phyloP scores from a whole-genome alignment of 2,888 invertebrate genomes.

The Pollenia angustigena region DNA sequence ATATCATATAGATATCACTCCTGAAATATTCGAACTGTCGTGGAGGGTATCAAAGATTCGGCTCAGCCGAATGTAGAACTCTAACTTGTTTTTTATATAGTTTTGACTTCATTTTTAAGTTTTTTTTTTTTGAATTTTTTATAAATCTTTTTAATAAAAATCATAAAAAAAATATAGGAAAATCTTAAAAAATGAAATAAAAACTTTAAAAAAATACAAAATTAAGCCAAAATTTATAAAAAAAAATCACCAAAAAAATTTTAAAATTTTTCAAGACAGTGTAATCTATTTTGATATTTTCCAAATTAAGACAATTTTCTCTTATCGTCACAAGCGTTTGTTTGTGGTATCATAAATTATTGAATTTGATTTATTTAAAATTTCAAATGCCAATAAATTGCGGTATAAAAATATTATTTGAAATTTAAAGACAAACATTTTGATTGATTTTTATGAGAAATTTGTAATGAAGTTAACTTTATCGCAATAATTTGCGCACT shows the following conservation, averaged over 20 bases:
- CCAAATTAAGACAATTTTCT: neutral
- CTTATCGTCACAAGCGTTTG: neutral
- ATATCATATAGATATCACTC: too few relatives aligned
- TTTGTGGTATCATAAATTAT: slow-evolving; percentile 1
- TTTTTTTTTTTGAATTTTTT: too few relatives aligned
- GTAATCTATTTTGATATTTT: neutral
- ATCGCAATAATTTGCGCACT: too few relatives aligned
- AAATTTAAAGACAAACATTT: neutral
- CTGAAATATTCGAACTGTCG: too few relatives aligned
- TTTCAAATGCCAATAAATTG: neutral
- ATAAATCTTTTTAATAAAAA: too few relatives aligned
- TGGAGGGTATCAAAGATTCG: too few relatives aligned
- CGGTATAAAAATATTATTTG: slow-evolving; percentile 15
- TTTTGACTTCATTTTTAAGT: too few relatives aligned
- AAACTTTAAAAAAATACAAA: neutral
- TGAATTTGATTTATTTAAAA: neutral
- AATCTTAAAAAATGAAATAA: neutral
- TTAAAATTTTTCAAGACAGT: neutral
- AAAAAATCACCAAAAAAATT: too few relatives aligned
- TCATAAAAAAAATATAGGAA: too few relatives aligned
- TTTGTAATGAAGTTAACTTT: neutral
- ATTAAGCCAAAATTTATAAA: neutral
- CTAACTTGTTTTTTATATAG: too few relatives aligned
- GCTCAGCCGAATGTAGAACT: too few relatives aligned
- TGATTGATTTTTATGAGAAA: neutral